Percentiles rank a stretch among this genome's conserved stretches.
These are phyloP conservation scores for Cetonia aurata DNA, from an alignment of 2,888 invertebrate species.

Conservation along the genomic window DNA sequence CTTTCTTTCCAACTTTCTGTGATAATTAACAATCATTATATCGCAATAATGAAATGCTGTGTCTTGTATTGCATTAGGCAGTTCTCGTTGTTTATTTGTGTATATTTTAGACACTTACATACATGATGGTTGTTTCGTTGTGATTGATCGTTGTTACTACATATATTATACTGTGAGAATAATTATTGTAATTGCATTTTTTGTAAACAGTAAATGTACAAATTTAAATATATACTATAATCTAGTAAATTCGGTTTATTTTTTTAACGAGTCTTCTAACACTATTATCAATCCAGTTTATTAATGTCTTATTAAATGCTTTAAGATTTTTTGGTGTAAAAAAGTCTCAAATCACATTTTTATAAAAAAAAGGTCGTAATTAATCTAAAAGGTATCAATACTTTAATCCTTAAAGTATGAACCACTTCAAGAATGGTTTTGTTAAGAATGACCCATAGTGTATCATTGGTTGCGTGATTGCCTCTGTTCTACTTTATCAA, in stretches of 20 bases:
- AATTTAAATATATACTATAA: conserved; percentile 36
- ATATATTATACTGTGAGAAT: conserved; percentile 40
- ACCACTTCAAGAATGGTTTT: no score
- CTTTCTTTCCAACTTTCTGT: conserved; percentile 65
- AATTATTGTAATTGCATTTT: conserved; percentile 52
- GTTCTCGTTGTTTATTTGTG: conserved; percentile 60
- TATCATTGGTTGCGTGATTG: no score
- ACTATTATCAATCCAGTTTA: no score
- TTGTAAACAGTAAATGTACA: conserved; percentile 54
- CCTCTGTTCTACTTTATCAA: no score
- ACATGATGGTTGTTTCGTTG: conserved; percentile 46
- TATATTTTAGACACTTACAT: conserved; percentile 49
- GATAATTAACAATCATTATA: conserved; percentile 68
- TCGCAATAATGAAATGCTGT: conserved; percentile 67
- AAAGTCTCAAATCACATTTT: no score
- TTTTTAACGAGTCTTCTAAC: neutral
- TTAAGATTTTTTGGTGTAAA: no score
- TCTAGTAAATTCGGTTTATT: conserved; percentile 15
- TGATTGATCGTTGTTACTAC: conserved; percentile 49
- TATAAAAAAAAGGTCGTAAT: no score
- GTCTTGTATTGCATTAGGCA: conserved; percentile 66
- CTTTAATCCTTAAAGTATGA: no score
- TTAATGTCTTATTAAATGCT: no score
- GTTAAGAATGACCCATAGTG: no score
- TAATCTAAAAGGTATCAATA: no score